phyloP scores from a whole-genome alignment of 2,797 vertebrate species.

The Oreortyx pictus region DNA sequence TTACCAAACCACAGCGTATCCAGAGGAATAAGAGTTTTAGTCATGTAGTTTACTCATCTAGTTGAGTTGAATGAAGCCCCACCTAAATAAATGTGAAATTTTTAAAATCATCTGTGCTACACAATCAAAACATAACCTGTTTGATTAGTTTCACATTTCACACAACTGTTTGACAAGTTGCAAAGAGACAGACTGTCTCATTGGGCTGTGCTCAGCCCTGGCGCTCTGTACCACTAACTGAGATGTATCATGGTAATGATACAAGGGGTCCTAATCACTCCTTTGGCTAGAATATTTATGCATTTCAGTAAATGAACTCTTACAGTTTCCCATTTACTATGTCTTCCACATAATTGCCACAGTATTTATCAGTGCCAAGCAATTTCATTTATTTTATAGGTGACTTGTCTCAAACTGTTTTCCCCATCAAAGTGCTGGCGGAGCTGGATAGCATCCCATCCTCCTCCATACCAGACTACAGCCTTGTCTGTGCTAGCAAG shows the following conservation, averaged over 20 bases:
- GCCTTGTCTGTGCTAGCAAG: background rate
- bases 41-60: background rate
- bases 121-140: background rate
- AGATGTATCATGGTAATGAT: background rate
- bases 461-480: accelerated
- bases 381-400: background rate
- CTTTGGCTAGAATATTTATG: background rate
- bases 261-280: background rate
- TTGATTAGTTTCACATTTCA: background rate
- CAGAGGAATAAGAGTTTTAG: background rate
- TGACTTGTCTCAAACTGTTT: background rate
- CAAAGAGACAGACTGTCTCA: background rate
- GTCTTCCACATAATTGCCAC: background rate
- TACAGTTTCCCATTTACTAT: background rate
- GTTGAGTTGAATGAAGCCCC: background rate
- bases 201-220: background rate
- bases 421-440: background rate
- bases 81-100: background rate
- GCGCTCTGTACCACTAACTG: background rate
- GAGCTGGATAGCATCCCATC: background rate
- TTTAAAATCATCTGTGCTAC: background rate
- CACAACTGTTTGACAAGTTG: background rate
- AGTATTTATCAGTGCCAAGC: background rate
- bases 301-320: background rate
- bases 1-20: background rate